Percentiles rank a stretch among this genome's conserved stretches.
Evolutionary conservation across 2,113 vertebrate genomes (phyloP).

Genomic region (Thermophis baileyi): DNA sequence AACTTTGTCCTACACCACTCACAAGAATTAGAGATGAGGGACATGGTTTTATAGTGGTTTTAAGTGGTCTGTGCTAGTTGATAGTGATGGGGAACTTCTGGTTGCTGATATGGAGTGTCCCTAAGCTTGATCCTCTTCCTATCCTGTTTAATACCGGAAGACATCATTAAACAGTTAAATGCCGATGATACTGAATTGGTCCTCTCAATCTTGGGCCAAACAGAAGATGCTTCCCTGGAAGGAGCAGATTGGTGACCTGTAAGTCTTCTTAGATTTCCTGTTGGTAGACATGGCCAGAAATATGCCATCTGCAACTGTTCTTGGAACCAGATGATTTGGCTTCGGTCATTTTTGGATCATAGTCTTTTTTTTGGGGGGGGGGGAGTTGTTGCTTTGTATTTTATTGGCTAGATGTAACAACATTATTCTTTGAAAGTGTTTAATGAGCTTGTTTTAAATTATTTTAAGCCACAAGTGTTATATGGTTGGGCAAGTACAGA

Average conservation of each 20-base stretch:
- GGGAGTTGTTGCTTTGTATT: not conserved
- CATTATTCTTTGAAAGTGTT: not conserved
- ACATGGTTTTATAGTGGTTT: not conserved
- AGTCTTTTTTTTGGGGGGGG: not conserved
- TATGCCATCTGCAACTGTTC: not conserved
- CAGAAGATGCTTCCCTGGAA: not conserved
- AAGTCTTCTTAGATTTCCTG: not conserved
- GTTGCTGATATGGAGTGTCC: not conserved
- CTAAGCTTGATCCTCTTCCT: not conserved
- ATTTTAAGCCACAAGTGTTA: not conserved
- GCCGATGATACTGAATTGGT: not conserved
- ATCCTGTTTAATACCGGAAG: not conserved
- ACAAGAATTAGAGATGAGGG: not conserved
- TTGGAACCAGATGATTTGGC: not conserved
- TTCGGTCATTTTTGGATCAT: not conserved
- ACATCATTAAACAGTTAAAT: not conserved
- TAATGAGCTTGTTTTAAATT: not conserved
- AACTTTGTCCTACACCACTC: not conserved
- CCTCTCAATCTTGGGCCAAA: not conserved
- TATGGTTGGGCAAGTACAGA: not conserved
- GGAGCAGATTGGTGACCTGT: not conserved
- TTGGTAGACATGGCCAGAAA: not conserved
- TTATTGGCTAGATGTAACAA: not conserved
- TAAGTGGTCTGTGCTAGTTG: not conserved
- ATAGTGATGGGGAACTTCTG: not conserved